These are phyloP conservation scores for Vireo griseus DNA, from an alignment of 2,797 vertebrate species.

Conservation along the genomic window DNA sequence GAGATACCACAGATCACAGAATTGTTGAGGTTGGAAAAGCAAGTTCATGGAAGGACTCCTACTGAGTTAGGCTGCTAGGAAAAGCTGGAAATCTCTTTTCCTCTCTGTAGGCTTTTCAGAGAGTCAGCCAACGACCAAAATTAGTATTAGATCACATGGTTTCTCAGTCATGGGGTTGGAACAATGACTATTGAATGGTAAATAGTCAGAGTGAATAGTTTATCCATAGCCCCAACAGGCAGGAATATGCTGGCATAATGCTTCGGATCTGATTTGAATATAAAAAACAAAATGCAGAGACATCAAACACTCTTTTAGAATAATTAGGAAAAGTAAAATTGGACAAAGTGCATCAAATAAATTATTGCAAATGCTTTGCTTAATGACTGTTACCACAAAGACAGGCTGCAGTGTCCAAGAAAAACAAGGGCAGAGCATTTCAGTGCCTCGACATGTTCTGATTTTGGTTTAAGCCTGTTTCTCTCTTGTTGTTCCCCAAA, in stretches of 20 bases:
- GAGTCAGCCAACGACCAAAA: conserved; percentile 18
- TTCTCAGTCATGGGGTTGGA: background rate
- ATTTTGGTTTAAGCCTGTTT: background rate
- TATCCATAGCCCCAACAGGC: conserved; percentile 13
- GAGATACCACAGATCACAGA: background rate
- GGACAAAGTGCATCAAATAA: conserved; percentile 10
- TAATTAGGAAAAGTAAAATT: conserved; percentile 16
- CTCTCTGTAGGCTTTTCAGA: conserved; percentile 1
- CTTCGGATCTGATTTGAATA: background rate
- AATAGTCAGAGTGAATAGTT: background rate
- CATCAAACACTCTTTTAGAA: background rate
- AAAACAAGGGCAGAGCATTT: background rate
- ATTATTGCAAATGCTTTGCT: conserved; percentile 12
- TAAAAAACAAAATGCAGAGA: background rate
- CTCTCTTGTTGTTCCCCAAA: background rate
- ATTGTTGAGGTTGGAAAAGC: conserved; percentile 1
- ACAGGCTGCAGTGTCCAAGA: background rate
- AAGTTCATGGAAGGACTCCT: background rate
- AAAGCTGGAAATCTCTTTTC: conserved; percentile 24
- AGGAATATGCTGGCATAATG: background rate
- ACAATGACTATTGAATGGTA: background rate
- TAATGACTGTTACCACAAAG: conserved; percentile 10
- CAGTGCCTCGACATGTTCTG: background rate
- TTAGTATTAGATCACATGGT: background rate
- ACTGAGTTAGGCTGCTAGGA: background rate